phyloP scores from a whole-genome alignment of 2,888 invertebrate genomes.

The Macrophya alboannulata region DNA sequence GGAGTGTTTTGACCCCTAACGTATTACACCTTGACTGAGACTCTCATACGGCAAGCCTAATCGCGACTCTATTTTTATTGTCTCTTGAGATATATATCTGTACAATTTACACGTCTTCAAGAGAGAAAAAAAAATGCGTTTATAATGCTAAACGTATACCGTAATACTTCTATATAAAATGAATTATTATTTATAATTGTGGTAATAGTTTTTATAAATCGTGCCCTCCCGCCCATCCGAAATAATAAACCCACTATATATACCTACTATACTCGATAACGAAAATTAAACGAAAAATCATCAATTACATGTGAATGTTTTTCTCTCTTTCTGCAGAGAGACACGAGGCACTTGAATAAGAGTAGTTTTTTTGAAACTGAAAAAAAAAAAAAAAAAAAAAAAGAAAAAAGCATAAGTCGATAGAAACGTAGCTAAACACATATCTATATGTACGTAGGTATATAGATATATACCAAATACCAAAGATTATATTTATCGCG shows the following conservation, averaged over 20 bases:
- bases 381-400: background rate
- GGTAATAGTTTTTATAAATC: background rate
- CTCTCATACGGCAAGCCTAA: too few relatives aligned
- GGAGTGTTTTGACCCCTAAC: background rate
- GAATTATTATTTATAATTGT: too few relatives aligned
- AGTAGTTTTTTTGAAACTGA: too few relatives aligned
- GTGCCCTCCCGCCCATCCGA: background rate
- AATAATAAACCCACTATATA: background rate
- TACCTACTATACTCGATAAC: too few relatives aligned
- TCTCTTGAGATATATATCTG: too few relatives aligned
- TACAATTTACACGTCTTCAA: too few relatives aligned
- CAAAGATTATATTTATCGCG: background rate
- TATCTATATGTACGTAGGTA: background rate
- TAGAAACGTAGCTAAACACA: background rate
- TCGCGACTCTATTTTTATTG: too few relatives aligned
- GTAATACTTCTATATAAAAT: too few relatives aligned
- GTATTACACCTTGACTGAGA: constrained; percentile 25
- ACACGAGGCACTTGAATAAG: constrained; percentile 1
- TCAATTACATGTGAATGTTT: background rate
- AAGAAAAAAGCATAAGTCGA: background rate
- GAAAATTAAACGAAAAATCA: background rate
- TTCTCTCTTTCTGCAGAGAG: background rate
- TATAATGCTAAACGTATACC: too few relatives aligned
- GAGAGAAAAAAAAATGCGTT: too few relatives aligned
- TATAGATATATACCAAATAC: background rate